Percentiles rank a stretch among this genome's conserved stretches.
Conservation (phyloP, 2,797 vertebrate species). For the Taeniopygia guttata region DNA sequence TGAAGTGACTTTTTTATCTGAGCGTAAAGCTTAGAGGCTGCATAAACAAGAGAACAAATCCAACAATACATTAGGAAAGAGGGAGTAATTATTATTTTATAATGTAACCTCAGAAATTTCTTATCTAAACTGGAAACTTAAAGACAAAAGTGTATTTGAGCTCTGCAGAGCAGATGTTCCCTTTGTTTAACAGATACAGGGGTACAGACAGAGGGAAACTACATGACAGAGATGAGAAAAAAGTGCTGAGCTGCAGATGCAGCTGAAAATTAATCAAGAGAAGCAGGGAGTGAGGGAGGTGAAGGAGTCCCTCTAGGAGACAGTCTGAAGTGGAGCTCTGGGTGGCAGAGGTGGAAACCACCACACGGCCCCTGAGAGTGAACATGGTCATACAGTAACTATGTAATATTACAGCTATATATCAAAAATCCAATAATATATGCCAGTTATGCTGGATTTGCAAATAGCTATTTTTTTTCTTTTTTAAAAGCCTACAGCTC, state of each 20-base stretch:
- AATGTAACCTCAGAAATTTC: not conserved
- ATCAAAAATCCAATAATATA: not conserved
- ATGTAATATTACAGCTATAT: not conserved
- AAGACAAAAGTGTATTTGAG: not conserved
- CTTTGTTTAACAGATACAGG: not conserved
- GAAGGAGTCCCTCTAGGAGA: not conserved
- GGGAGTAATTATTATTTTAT: not conserved
- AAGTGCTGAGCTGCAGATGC: not conserved
- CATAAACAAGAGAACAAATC: not conserved
- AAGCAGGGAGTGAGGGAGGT: not conserved
- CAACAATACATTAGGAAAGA: not conserved
- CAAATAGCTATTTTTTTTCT: accelerated
- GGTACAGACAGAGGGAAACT: not conserved
- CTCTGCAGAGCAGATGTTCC: not conserved
- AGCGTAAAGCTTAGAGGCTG: not conserved
- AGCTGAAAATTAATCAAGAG: not conserved
- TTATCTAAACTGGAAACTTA: not conserved
- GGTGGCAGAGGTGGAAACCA: not conserved
- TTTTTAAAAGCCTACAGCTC: not conserved
- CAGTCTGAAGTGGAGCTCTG: not conserved
- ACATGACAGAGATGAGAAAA: not conserved
- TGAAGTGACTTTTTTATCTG: not conserved
- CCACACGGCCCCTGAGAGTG: not conserved
- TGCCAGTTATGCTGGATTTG: not conserved
- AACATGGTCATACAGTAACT: not conserved